These are phyloP conservation scores for Lepidurus couesii DNA, from an alignment of 1,140 invertebrate species.

Conservation along the genomic window DNA sequence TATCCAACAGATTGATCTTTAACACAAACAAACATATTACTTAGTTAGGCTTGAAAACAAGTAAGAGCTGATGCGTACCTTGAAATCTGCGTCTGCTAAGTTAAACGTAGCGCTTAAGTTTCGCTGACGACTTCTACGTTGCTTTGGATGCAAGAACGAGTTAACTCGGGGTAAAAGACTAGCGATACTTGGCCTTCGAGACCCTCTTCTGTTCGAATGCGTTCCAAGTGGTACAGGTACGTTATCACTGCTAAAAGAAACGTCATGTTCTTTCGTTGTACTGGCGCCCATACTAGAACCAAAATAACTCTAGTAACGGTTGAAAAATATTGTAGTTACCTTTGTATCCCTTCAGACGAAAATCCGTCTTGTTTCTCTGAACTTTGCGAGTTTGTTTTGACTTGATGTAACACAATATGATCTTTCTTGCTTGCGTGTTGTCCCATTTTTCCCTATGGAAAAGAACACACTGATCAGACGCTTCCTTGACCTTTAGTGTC, in stretches of 20 bases:
- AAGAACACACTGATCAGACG: not conserved
- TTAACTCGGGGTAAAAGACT: slow-evolving; percentile 31
- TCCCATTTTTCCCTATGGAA: not conserved
- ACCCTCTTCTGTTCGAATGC: slow-evolving; percentile 27
- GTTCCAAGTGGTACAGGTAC: slow-evolving; percentile 1
- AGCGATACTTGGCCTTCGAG: slow-evolving; percentile 30
- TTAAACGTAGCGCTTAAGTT: slow-evolving; percentile 44
- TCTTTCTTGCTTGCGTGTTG: not conserved
- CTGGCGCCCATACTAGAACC: not conserved
- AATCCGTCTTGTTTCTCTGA: not conserved
- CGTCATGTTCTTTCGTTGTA: not conserved
- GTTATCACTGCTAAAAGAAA: not conserved
- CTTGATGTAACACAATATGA: not conserved
- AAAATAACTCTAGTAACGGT: not conserved
- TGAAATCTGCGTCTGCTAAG: slow-evolving; percentile 42
- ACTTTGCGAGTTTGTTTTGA: not conserved
- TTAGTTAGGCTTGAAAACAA: not conserved
- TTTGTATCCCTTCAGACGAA: not conserved
- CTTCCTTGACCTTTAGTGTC: not conserved
- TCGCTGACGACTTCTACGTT: slow-evolving; percentile 33
- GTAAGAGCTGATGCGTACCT: slow-evolving; percentile 35
- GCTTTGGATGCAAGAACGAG: slow-evolving; percentile 20
- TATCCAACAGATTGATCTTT: slow-evolving; percentile 52
- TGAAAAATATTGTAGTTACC: not conserved
- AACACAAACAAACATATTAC: slow-evolving; percentile 28